Conservation (phyloP, 2,113 vertebrate genomes). For the Saguinus midas region DNA sequence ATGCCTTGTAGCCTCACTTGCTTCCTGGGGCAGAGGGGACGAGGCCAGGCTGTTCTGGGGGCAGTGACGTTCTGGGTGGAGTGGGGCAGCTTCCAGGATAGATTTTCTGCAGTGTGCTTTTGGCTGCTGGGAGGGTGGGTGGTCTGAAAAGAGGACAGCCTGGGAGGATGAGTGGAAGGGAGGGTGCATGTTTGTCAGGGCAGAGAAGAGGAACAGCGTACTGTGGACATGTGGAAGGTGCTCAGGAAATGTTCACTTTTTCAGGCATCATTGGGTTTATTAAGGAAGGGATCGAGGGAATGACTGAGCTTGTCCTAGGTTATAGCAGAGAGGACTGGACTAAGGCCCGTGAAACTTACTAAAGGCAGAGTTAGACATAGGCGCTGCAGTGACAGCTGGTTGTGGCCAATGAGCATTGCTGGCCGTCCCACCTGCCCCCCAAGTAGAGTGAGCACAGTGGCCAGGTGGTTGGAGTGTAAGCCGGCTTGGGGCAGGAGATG, state of each 20-base stretch:
- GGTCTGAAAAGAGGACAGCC: fast-evolving
- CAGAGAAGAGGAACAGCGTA: neutral
- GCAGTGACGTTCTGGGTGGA: neutral
- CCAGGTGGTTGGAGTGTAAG: too few species aligned
- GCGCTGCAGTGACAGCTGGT: neutral
- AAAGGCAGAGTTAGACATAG: neutral
- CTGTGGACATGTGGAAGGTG: neutral
- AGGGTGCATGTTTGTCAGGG: neutral
- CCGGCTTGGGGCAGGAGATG: neutral
- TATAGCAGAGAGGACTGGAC: neutral
- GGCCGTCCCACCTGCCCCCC: neutral
- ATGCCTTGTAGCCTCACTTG: neutral
- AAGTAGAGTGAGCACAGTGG: too few species aligned
- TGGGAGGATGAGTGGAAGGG: neutral
- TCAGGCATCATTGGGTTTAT: neutral
- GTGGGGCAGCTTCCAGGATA: neutral
- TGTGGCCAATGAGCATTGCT: neutral
- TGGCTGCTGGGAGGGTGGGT: neutral
- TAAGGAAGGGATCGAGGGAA: neutral
- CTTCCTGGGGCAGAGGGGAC: neutral
- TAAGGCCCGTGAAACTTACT: neutral
- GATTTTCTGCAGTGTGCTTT: neutral
- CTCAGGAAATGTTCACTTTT: neutral
- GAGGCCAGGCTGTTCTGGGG: neutral
- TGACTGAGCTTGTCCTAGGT: neutral